These are phyloP conservation scores for Catocala nupta DNA, from an alignment of 2,888 invertebrate species.

Conservation along the genomic window DNA sequence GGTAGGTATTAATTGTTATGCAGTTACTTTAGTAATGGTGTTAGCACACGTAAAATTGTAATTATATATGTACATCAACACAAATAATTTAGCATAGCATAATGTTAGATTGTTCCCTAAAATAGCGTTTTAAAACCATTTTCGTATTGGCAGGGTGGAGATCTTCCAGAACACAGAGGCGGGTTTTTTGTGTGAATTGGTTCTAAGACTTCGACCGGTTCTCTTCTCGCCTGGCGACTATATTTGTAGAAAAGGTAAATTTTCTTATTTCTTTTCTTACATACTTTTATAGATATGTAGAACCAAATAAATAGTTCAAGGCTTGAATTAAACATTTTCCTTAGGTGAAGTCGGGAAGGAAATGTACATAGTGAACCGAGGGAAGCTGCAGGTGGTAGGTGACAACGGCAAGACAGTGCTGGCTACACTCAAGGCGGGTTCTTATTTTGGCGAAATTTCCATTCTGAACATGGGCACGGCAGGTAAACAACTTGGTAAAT, in stretches of 20 bases:
- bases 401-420: conserved; percentile 98
- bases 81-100: no score
- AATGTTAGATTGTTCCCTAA: neutral
- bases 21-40: no score
- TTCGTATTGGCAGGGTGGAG: conserved; percentile 90
- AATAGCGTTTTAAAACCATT: conserved; percentile 2
- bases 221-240: conserved; percentile 99
- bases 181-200: conserved; percentile 98
- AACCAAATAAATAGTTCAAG: neutral
- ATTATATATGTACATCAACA: no score
- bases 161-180: conserved; percentile 99
- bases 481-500: conserved; percentile 99
- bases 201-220: conserved; percentile 97
- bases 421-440: conserved; percentile 99
- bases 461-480: conserved; percentile 99
- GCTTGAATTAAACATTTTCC: conserved; percentile 50
- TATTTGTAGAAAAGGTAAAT: conserved; percentile 98
- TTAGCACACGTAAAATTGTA: no score
- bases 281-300: no score
- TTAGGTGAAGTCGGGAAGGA: conserved; percentile 99
- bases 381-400: conserved; percentile 97
- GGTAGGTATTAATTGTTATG: no score
- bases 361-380: conserved; percentile 99
- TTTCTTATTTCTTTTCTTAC: conserved; percentile 15
- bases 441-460: conserved; percentile 99